These are phyloP conservation scores for Schizopygopsis malacanthus DNA, from an alignment of 2,797 vertebrate species.

Conservation along the genomic window DNA sequence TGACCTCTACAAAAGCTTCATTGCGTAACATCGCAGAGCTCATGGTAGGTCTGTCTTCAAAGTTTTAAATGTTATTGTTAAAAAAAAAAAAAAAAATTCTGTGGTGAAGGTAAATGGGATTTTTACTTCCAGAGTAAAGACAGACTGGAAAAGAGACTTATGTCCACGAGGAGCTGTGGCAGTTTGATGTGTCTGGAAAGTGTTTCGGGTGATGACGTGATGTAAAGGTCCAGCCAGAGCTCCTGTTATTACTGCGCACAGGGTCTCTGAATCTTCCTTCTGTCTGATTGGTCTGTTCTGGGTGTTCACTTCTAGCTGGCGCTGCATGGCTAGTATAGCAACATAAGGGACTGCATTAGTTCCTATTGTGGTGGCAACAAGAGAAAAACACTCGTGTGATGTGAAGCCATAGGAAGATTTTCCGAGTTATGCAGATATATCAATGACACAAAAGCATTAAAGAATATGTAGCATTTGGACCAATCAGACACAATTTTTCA, in stretches of 20 bases:
- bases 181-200: conserved; percentile 33
- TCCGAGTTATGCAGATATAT: background rate
- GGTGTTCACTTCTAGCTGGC: conserved; percentile 65
- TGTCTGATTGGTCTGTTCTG: conserved; percentile 71
- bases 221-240: conserved; percentile 19
- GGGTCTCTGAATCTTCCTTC: conserved; percentile 62
- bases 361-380: conserved; percentile 38
- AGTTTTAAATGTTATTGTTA: background rate
- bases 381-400: background rate
- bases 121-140: conserved; percentile 13
- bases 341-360: conserved; percentile 40
- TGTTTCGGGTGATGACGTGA: conserved; percentile 17
- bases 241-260: conserved; percentile 46
- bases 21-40: background rate
- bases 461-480: no score
- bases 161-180: background rate
- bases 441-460: background rate
- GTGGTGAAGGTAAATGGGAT: conserved; percentile 3
- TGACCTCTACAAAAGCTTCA: background rate
- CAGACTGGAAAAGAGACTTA: conserved; percentile 35
- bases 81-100: background rate
- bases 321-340: conserved; percentile 52
- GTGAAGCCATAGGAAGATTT: background rate
- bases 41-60: background rate
- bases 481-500: no score